Evolutionary conservation across 1,140 invertebrate genomes (phyloP).

Genomic region (Drosophila pallidifrons): DNA sequence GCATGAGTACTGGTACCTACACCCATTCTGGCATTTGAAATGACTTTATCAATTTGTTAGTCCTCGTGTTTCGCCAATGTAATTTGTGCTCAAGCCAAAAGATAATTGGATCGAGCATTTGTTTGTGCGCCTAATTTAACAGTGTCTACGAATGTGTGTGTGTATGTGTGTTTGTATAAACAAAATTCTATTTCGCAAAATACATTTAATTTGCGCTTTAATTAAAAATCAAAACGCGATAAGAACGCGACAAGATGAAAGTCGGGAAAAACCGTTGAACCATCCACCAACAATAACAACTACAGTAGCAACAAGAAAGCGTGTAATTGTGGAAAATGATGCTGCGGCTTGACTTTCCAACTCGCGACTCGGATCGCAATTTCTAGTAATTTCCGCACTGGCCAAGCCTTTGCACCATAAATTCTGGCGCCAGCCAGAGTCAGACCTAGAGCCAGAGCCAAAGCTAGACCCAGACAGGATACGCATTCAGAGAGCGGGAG

Average conservation of each 20-base stretch:
- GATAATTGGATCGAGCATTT: constrained; percentile 72
- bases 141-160: constrained; percentile 1
- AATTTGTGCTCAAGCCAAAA: constrained; percentile 37
- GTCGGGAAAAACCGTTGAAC: constrained; percentile 33
- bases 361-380: constrained; percentile 52
- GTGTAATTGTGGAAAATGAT: constrained; percentile 37
- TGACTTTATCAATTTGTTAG: constrained; percentile 62
- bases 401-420: constrained; percentile 66
- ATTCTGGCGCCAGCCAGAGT: constrained; percentile 60
- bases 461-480: constrained; percentile 45
- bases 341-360: constrained; percentile 68
- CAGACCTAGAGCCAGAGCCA: too few species aligned
- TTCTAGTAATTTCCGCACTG: constrained; percentile 66
- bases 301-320: constrained; percentile 20
- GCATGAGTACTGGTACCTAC: not conserved
- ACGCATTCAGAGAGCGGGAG: constrained; percentile 31
- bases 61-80: constrained; percentile 48
- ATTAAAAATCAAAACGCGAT: constrained; percentile 81
- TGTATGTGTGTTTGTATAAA: constrained; percentile 65
- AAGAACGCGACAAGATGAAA: constrained; percentile 64
- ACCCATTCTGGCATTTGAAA: constrained; percentile 33
- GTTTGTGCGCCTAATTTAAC: constrained; percentile 69
- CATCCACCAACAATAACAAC: constrained; percentile 9
- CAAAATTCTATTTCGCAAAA: constrained; percentile 69
- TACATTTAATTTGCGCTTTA: constrained; percentile 69